Conservation (phyloP, 37 sponge, comb jelly and placozoan species). For the Halisarca cf. caerulea region DNA sequence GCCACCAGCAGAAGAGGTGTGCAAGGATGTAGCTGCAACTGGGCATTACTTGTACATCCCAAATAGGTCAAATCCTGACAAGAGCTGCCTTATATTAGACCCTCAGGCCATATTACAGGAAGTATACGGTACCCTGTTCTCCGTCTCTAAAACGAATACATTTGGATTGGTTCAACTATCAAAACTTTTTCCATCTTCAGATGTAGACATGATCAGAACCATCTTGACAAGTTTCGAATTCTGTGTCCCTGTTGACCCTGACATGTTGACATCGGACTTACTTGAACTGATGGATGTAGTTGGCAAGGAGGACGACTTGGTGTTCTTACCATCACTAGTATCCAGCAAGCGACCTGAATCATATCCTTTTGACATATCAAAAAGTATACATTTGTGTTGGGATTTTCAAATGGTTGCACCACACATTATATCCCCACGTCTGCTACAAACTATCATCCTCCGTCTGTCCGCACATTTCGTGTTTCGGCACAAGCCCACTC, state of each 20-base stretch:
- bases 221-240: conserved; percentile 1
- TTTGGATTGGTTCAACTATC: neutral
- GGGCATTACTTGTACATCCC: conserved; percentile 2
- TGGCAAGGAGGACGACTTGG: neutral
- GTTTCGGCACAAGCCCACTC: neutral
- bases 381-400: neutral
- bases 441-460: conserved; percentile 5
- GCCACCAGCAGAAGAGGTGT: neutral
- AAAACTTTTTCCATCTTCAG: neutral
- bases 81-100: neutral
- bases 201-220: neutral
- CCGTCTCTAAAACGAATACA: neutral
- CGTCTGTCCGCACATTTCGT: conserved; percentile 3
- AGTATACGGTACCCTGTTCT: neutral
- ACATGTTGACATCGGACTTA: neutral
- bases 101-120: neutral
- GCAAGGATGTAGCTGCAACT: neutral
- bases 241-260: neutral
- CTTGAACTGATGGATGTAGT: neutral
- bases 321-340: conserved; percentile 6
- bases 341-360: neutral
- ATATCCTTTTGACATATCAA: neutral
- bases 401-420: neutral
- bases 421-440: neutral
- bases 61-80: neutral